A percentile compares a stretch with the other conserved stretches of the same genome.
Conservation (phyloP, 2,113 vertebrate genomes). For the Centropristis striata region DNA sequence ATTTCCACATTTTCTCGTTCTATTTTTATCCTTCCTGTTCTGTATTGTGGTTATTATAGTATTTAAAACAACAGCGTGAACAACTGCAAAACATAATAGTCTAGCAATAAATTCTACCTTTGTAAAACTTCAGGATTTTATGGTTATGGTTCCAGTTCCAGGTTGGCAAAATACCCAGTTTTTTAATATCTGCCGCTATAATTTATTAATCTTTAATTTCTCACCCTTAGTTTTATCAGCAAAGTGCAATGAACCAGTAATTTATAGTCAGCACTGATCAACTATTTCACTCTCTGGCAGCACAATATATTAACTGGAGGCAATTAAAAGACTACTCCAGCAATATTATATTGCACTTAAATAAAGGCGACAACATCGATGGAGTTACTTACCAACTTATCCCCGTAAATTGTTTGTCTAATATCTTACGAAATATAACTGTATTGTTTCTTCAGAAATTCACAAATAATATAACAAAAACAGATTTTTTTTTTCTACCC, state of each 20-base stretch:
- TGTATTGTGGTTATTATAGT: conserved; percentile 30
- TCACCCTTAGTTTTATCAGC: background rate
- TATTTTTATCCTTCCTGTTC: background rate
- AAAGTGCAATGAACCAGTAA: background rate
- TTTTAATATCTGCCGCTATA: background rate
- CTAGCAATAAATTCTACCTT: background rate
- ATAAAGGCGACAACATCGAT: background rate
- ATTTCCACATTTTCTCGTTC: conserved; percentile 16
- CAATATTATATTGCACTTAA: background rate
- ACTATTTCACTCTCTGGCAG: background rate
- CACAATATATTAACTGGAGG: background rate
- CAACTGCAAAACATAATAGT: conserved; percentile 11
- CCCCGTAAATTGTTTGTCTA: too few species aligned
- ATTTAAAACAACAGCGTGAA: conserved; percentile 18
- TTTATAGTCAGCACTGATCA: background rate
- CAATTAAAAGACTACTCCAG: background rate
- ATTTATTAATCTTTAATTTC: conserved; percentile 12
- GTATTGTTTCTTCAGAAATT: too few species aligned
- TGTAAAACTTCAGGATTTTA: background rate
- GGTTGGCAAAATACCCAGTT: background rate
- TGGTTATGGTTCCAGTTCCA: background rate
- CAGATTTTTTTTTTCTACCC: too few species aligned
- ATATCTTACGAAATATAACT: too few species aligned
- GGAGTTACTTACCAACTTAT: background rate
- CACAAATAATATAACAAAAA: too few species aligned